phyloP scores from a whole-genome alignment of 2,113 vertebrate genomes.

The Coryphaenoides rupestris region DNA sequence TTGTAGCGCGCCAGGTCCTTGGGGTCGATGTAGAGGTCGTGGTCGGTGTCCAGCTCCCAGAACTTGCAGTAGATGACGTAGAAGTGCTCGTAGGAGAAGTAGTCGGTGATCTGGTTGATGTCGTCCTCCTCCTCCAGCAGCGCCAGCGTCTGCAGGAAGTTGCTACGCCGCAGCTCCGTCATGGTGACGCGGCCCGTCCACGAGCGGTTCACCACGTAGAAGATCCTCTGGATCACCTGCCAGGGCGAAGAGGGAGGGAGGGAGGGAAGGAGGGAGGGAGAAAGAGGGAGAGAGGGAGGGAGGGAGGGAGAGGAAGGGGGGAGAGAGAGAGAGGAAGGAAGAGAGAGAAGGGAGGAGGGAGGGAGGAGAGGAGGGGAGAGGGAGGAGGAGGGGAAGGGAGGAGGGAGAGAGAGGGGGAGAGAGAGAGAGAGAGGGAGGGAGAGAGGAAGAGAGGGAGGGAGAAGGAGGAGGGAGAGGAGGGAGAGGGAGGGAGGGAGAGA shows the following conservation, averaged over 20 bases:
- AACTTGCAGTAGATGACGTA: conserved; percentile 99
- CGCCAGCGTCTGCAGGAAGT: conserved; percentile 96
- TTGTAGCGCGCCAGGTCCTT: conserved; percentile 92
- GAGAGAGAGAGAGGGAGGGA: no score
- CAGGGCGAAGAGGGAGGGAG: neutral
- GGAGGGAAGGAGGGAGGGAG: neutral
- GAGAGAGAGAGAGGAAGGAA: no score
- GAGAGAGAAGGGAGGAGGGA: no score
- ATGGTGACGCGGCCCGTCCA: conserved; percentile 95
- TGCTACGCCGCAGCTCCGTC: conserved; percentile 93
- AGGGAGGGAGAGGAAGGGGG: no score
- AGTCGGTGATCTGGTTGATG: conserved; percentile 99
- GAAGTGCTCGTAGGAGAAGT: conserved; percentile 99
- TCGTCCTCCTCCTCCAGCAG: conserved; percentile 98
- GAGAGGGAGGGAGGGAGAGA: no score
- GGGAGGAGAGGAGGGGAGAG: no score
- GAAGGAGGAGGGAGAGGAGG: no score
- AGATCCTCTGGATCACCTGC: conserved; percentile 98
- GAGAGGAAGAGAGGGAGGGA: no score
- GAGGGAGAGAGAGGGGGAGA: no score
- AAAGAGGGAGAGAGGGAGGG: no score
- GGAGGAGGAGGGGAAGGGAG: no score
- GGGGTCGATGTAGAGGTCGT: conserved; percentile 95
- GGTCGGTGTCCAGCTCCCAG: conserved; percentile 98
- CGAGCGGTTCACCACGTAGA: conserved; percentile 96